Percentiles rank a stretch among this genome's conserved stretches.
These are phyloP conservation scores for Microcebus ravelobensis DNA, from an alignment of 2,113 vertebrate genomes.

Conservation along the genomic window DNA sequence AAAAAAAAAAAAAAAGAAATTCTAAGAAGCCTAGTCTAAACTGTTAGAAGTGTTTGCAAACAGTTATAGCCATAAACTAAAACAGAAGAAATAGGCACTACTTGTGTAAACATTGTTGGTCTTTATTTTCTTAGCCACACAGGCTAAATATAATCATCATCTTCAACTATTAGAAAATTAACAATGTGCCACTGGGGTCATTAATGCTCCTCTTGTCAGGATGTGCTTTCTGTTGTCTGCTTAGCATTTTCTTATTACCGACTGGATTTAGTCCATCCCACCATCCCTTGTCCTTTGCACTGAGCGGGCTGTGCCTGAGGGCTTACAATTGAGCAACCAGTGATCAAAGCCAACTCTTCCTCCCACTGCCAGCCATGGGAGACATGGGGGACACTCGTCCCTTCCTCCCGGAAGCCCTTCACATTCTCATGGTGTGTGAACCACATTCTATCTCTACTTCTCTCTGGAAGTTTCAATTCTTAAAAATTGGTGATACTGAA, in stretches of 20 bases:
- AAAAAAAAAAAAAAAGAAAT: not conserved
- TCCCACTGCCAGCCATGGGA: not conserved
- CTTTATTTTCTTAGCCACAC: slow-evolving; percentile 15
- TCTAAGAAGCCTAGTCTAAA: not conserved
- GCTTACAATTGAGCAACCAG: not conserved
- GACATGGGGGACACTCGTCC: not conserved
- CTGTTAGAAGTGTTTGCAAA: not conserved
- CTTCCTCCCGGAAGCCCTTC: not conserved
- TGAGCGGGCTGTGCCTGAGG: not conserved
- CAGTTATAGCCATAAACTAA: not conserved
- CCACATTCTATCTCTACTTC: slow-evolving; percentile 73
- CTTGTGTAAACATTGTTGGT: not conserved
- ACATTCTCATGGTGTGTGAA: slow-evolving; percentile 39
- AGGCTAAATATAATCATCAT: not conserved
- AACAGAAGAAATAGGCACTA: not conserved
- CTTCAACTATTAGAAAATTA: not conserved
- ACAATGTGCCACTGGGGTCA: not conserved
- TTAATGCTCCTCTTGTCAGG: not conserved
- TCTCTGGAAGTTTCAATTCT: slow-evolving; percentile 80
- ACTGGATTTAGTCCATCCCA: not conserved
- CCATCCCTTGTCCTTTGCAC: not conserved
- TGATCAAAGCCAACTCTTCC: not conserved
- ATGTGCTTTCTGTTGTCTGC: not conserved
- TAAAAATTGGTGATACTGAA: slow-evolving; percentile 76
- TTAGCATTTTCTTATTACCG: not conserved